Percentiles rank a stretch among this genome's conserved stretches.
Conservation (phyloP, 2,113 vertebrate genomes). For the Boleophthalmus pectinirostris region DNA sequence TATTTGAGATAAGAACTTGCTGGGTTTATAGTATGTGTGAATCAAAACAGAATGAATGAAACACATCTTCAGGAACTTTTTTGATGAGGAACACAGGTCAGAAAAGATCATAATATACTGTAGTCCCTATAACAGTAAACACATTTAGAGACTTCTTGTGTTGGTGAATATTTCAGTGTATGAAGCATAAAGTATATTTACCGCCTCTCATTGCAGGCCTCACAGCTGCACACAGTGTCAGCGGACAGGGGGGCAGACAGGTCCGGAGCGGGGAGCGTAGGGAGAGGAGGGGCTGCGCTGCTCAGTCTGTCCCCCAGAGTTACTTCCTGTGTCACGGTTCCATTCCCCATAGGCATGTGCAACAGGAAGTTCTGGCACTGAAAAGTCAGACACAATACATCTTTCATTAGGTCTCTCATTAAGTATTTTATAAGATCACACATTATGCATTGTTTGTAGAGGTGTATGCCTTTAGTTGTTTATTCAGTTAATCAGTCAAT, state of each 20-base stretch:
- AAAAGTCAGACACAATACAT: slow-evolving; percentile 14
- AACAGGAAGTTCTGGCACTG: slow-evolving; percentile 94
- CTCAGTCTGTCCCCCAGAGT: slow-evolving; percentile 80
- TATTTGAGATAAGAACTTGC: no score
- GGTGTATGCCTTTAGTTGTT: no score
- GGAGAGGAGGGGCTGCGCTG: slow-evolving; percentile 82
- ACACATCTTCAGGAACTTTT: no score
- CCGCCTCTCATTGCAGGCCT: slow-evolving; percentile 94
- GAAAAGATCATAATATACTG: no score
- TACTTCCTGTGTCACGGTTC: slow-evolving; percentile 82
- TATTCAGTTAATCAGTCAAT: no score
- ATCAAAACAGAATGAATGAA: no score
- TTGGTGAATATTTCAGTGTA: neutral
- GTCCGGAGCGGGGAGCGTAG: slow-evolving; percentile 83
- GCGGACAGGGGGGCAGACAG: slow-evolving; percentile 78
- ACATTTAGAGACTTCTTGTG: neutral
- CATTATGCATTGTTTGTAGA: no score
- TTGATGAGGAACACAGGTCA: no score
- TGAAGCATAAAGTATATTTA: slow-evolving; percentile 50
- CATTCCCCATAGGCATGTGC: slow-evolving; percentile 87
- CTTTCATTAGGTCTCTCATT: neutral
- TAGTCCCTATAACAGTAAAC: no score
- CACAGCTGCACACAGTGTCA: slow-evolving; percentile 87
- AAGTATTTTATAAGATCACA: neutral
- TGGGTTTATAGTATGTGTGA: no score